These are phyloP conservation scores for Sylvia borin DNA, from an alignment of 2,797 vertebrate genomes.

Conservation along the genomic window DNA sequence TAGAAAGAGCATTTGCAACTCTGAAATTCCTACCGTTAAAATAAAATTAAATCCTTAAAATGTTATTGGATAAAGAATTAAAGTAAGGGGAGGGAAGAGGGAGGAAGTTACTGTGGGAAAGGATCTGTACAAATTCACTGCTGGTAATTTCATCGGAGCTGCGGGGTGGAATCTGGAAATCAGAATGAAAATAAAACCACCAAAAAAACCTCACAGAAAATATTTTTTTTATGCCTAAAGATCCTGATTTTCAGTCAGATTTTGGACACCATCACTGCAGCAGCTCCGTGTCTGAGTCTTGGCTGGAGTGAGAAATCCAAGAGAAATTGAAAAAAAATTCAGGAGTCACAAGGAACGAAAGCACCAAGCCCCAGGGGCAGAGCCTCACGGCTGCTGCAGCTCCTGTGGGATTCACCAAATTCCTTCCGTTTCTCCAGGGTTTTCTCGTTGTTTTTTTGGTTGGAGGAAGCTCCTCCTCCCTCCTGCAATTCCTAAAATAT, in stretches of 20 bases:
- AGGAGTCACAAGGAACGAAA: not conserved
- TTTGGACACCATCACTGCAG: not conserved
- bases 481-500: not conserved
- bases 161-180: not conserved
- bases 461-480: not conserved
- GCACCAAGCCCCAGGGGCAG: rapidly evolving
- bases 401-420: not conserved
- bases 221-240: rapidly evolving
- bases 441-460: not conserved
- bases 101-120: not conserved
- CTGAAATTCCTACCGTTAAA: not conserved
- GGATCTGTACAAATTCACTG: not conserved
- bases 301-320: not conserved
- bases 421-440: rapidly evolving
- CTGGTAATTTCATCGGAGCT: rapidly evolving
- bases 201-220: not conserved
- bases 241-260: not conserved
- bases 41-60: not conserved
- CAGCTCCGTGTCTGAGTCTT: not conserved
- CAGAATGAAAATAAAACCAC: too few species aligned
- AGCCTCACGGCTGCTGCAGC: rapidly evolving
- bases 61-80: not conserved
- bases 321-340: not conserved
- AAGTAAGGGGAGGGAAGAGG: not conserved
- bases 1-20: not conserved